These are phyloP conservation scores for Nasua narica DNA, from an alignment of 2,797 vertebrate species.

Conservation along the genomic window DNA sequence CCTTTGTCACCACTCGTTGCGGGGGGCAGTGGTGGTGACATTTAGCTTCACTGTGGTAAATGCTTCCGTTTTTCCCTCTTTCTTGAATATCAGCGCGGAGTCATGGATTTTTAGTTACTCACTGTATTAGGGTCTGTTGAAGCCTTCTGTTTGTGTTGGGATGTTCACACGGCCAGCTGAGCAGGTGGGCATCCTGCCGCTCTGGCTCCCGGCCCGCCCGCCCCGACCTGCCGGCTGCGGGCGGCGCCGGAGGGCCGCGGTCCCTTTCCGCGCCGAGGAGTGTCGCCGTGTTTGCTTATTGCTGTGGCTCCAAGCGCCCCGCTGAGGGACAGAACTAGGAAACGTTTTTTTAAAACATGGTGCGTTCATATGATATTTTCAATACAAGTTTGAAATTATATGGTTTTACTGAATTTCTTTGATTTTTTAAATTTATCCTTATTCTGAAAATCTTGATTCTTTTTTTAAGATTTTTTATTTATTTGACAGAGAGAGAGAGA, in stretches of 20 bases:
- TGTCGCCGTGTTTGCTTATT: rapidly evolving
- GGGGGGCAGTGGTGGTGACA: background rate
- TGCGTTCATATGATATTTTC: background rate
- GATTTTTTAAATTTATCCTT: background rate
- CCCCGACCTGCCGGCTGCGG: no score
- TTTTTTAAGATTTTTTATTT: no score
- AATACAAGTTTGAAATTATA: background rate
- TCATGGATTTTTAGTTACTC: background rate
- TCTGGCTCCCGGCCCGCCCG: background rate
- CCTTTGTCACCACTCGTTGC: background rate
- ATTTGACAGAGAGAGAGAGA: no score
- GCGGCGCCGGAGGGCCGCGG: background rate
- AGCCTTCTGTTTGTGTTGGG: background rate
- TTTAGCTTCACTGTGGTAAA: rapidly evolving
- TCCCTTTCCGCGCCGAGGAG: background rate
- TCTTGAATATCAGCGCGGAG: background rate
- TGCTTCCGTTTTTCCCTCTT: background rate
- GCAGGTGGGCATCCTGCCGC: rapidly evolving
- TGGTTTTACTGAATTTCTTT: background rate
- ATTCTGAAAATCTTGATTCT: background rate
- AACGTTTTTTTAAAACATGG: background rate
- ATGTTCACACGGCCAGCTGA: background rate
- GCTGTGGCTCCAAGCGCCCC: background rate
- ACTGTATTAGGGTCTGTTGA: rapidly evolving
- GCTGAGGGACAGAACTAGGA: background rate